Conservation (phyloP, 2,888 invertebrate species). For the Octonoba sinensis region DNA sequence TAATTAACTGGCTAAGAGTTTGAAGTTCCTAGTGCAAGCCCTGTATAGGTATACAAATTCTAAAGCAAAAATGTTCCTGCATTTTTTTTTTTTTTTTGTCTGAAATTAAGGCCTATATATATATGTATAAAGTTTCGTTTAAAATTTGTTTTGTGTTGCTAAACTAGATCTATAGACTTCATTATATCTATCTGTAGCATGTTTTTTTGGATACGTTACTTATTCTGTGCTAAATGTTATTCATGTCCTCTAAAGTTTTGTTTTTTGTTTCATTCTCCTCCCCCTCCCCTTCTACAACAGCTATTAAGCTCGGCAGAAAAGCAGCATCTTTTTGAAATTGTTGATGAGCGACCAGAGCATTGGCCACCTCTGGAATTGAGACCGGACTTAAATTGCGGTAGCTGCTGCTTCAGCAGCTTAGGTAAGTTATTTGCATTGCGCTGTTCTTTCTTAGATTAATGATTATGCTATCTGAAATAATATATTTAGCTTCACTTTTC, state of each 20-base stretch:
- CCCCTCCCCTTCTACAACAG: constrained; percentile 75
- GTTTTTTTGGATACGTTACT: not conserved
- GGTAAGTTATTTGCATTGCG: constrained; percentile 13
- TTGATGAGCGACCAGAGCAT: constrained; percentile 80
- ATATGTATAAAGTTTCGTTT: too few relatives aligned
- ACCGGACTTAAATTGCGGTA: constrained; percentile 53
- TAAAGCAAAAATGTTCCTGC: too few relatives aligned
- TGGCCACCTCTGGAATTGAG: constrained; percentile 68
- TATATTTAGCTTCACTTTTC: not conserved
- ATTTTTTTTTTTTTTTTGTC: too few relatives aligned
- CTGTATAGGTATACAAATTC: too few relatives aligned
- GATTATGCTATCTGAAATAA: not conserved
- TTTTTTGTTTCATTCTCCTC: too few relatives aligned
- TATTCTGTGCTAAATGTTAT: too few relatives aligned
- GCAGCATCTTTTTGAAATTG: constrained; percentile 86
- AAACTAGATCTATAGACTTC: too few relatives aligned
- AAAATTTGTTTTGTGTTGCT: too few relatives aligned
- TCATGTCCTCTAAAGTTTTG: too few relatives aligned
- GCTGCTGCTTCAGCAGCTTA: constrained; percentile 39
- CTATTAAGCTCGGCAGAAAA: constrained; percentile 77
- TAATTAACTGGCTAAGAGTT: too few relatives aligned
- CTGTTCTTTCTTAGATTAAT: not conserved
- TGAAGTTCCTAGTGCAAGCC: too few relatives aligned
- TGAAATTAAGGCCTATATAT: too few relatives aligned
- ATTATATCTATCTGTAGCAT: constrained; percentile 8